phyloP scores from a whole-genome alignment of 30 jellyfish, hydroid and myxozoan genomes.

The Euphysa ruthae region DNA sequence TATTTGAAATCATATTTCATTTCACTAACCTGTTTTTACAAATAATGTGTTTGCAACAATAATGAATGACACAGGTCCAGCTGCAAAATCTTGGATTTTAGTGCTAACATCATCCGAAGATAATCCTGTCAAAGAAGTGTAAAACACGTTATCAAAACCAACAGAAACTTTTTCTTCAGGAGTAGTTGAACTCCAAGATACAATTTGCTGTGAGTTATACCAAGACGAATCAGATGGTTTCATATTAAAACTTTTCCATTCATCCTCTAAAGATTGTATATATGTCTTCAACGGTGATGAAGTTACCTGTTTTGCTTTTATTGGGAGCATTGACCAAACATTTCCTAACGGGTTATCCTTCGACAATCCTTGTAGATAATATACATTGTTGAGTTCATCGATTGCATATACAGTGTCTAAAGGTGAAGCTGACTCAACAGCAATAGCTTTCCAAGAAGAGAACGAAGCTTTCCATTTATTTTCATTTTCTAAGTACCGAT shows the following conservation, averaged over 20 bases:
- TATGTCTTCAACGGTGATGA: conserved; percentile 23
- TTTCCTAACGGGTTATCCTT: conserved; percentile 47
- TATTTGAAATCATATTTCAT: no score
- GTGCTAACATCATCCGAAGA: no score
- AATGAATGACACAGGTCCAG: conserved; percentile 23
- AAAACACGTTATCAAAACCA: no score
- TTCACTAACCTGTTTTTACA: conserved; percentile 16
- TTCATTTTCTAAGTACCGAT: not conserved
- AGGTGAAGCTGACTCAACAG: conserved; percentile 76
- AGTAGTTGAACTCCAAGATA: not conserved
- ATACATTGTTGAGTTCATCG: conserved; percentile 11
- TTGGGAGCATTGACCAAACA: conserved; percentile 34
- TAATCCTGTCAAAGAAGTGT: no score
- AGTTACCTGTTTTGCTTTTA: conserved; percentile 1
- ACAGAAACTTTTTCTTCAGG: conserved; percentile 7
- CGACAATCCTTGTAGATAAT: conserved; percentile 59
- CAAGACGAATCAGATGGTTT: conserved; percentile 2
- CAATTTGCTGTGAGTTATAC: conserved; percentile 3
- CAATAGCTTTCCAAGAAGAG: conserved; percentile 18
- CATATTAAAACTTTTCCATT: conserved; percentile 8
- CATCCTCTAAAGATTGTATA: conserved; percentile 2
- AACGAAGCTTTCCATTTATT: conserved; percentile 40
- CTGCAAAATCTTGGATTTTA: conserved; percentile 32
- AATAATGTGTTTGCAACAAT: not conserved
- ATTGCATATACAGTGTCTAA: conserved; percentile 49